Evolutionary conservation across 2,888 invertebrate species (phyloP), one percentile per base, ranked within the genome.

Genomic region (Phalera bucephala): DNA sequence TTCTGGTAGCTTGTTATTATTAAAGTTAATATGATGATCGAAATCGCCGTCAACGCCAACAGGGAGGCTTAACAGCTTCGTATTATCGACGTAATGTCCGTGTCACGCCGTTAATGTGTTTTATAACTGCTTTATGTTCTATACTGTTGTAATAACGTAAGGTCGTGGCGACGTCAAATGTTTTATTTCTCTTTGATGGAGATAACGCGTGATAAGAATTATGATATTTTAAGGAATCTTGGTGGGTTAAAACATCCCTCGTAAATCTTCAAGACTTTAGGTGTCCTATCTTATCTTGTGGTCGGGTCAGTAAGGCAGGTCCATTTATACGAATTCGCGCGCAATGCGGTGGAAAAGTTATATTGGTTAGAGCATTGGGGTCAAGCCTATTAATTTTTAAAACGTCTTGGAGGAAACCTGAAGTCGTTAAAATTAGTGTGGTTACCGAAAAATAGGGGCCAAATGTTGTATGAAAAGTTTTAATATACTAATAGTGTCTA

Each of bases 171-270:
- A 15, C 15, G 12, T 28, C 13, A 19, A 44, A 32, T 21, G 8
- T 35, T 52, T 37, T 40, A 47, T 46, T 30, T 25, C 28, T 41
- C 22, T 40, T 31, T 26, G 34, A 49, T 47, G 37, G 36, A 26
- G 7, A 21, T 29, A 3, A 1, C 1, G 10, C 29, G 29, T 29
- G 19, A 29, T 19, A 6, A n/a, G 19, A 19, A 19, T 29, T 29
- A 11, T 17, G 9, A 29, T 19, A 22, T 12, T 21, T 21, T 8
- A 7, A 29, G 10, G 11, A 19, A 7, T 19, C n/a, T 14, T 15
- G 28, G 15, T 0, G 15, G 17, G 4, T 21, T 14, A 15, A 27
- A 27, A n/a, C n/a, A n/a, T 27, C 13, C 9, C 12, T 7, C 14
- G n/a, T 14, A 14, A 27, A 14, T 27, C 27, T 27, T 27, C 13